Evolutionary conservation across 2,113 vertebrate genomes (phyloP), one percentile per base, ranked within the genome.

Genomic region (Balaeniceps rex): DNA sequence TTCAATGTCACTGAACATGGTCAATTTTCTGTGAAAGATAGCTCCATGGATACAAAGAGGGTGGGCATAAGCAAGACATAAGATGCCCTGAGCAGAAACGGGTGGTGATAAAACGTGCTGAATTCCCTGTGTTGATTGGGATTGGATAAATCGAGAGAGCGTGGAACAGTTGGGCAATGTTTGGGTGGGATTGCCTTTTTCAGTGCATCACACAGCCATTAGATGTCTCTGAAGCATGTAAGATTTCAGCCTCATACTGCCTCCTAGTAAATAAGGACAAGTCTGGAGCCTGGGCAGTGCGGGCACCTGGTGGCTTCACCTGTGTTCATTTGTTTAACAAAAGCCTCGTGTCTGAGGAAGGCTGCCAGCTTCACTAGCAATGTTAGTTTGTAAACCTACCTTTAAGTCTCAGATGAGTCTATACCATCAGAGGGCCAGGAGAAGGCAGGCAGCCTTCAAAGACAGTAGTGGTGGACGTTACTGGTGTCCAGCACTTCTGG

Each of bases 381-480:
- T 9, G 24, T 8, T 38, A 4, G 9, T 68, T 68, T 68, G 60
- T 64, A 49, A 82, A 70, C 11, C 15, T 12, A 0, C 9, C 38
- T 31, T 44, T 25, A 21, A 55, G 40, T 40, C 63, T 34, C 1
- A 0, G 38, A 7, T 26, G 65, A 51, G 72, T 31, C 49, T 64
- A 69, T 75, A 22, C 85, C 25, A 5, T n/a, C 63, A 9, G 36
- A n/a, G 38, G 52, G 44, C 34, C 44, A 13, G 69, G 42, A 63
- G 87, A 34, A 77, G 74, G 18, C 66, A 74, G 26, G 2, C 36
- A 76, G 65, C 61, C 69, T 75, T 71, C 82, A 82, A 33, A 87
- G 69, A 4, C 28, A 9, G 23, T 2, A 70, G 15, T 0, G 0
- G 8, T 44, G 19, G 65, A 33, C 83, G 23, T 36, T 72, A 17